A percentile compares a stretch with the other conserved stretches of the same genome.
phyloP scores from a whole-genome alignment of 2,888 invertebrate genomes.

The Alcis repandata region DNA sequence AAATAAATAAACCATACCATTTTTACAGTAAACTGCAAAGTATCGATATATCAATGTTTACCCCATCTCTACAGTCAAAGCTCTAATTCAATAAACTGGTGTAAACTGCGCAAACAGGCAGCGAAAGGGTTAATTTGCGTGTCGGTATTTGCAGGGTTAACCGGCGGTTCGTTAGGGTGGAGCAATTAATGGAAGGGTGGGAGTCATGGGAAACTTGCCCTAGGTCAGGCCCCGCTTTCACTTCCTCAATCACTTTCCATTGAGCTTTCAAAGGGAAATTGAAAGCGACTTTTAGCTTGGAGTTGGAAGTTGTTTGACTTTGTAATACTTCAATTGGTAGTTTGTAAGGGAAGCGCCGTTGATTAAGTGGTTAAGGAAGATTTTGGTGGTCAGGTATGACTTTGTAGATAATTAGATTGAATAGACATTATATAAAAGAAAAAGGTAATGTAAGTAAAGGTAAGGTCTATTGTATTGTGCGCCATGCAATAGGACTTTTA shows the following conservation, averaged over 20 bases:
- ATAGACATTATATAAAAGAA: too few species aligned
- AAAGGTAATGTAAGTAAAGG: too few species aligned
- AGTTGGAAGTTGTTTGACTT: constrained; percentile 17
- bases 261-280: constrained; percentile 29
- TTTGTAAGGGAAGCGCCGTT: constrained; percentile 10
- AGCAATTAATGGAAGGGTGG: constrained; percentile 78
- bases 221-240: constrained; percentile 71
- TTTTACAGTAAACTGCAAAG: not conserved
- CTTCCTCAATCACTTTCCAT: constrained; percentile 36
- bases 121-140: constrained; percentile 86
- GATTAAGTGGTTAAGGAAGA: not conserved
- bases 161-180: constrained; percentile 83
- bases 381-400: too few species aligned
- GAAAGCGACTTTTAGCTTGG: constrained; percentile 18
- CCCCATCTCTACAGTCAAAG: constrained; percentile 58
- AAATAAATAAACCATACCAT: too few species aligned
- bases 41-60: constrained; percentile 43
- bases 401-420: too few species aligned
- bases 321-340: constrained; percentile 8
- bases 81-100: constrained; percentile 84
- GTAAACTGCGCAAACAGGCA: constrained; percentile 80
- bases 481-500: too few species aligned
- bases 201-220: constrained; percentile 80
- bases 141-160: constrained; percentile 82
- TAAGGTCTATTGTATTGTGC: too few species aligned